Conservation (phyloP, 2,797 vertebrate genomes). For the Peromyscus nudipes region DNA sequence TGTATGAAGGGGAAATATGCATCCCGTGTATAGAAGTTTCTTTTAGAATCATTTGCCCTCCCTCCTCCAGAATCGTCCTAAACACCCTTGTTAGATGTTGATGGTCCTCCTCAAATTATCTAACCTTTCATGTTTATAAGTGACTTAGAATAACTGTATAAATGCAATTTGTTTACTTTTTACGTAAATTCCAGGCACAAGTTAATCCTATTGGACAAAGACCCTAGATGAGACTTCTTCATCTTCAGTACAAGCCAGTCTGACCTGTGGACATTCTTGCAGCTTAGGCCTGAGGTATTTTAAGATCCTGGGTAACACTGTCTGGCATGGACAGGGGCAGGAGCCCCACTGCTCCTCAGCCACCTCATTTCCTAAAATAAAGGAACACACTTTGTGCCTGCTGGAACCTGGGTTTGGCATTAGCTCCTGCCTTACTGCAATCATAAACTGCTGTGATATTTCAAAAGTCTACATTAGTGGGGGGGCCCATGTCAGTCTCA, state of each 20-base stretch:
- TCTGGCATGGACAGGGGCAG: background rate
- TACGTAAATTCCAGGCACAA: background rate
- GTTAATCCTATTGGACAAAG: conserved; percentile 17
- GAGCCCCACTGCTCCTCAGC: background rate
- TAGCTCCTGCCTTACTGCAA: background rate
- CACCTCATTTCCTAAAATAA: background rate
- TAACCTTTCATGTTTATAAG: conserved; percentile 27
- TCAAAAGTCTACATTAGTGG: background rate
- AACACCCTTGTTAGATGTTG: background rate
- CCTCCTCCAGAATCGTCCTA: background rate
- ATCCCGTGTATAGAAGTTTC: background rate
- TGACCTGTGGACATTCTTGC: background rate
- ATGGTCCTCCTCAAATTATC: conserved; percentile 1
- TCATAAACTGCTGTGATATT: background rate
- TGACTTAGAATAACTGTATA: conserved; percentile 3
- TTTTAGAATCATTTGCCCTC: background rate
- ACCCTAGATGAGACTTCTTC: background rate
- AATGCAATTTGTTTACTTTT: conserved; percentile 41
- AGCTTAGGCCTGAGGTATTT: background rate
- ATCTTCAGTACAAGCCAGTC: conserved; percentile 10
- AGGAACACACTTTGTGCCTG: background rate
- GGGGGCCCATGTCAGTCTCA: background rate
- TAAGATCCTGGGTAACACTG: background rate
- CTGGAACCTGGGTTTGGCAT: background rate
- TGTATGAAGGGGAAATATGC: background rate